Evolutionary conservation across 1,140 invertebrate species (phyloP).

Genomic region (Cyclargus thomasi): DNA sequence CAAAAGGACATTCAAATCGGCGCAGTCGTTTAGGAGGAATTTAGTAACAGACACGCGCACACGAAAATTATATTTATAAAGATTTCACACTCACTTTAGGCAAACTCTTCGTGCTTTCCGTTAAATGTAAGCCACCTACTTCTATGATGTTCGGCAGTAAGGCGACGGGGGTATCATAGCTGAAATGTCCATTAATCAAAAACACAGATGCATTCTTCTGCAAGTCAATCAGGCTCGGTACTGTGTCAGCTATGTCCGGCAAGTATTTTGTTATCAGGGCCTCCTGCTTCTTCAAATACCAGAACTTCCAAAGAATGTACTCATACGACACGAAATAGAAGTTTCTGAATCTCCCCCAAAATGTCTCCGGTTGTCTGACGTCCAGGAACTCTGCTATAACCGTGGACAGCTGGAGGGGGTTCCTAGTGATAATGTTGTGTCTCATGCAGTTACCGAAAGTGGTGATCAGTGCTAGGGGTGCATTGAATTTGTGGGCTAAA

Average conservation of each 20-base stretch:
- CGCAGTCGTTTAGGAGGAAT: too few relatives aligned
- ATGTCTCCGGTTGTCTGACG: constrained; percentile 42
- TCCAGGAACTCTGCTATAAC: constrained; percentile 61
- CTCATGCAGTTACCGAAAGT: constrained; percentile 73
- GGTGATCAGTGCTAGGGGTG: constrained; percentile 68
- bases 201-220: constrained; percentile 68
- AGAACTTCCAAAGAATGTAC: constrained; percentile 45
- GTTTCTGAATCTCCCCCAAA: constrained; percentile 51
- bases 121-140: constrained; percentile 76
- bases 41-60: not conserved
- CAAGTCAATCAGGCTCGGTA: constrained; percentile 66
- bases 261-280: constrained; percentile 46
- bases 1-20: too few relatives aligned
- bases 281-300: constrained; percentile 50
- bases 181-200: constrained; percentile 68
- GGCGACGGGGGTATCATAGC: constrained; percentile 53
- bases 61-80: too few relatives aligned
- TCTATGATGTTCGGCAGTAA: constrained; percentile 73
- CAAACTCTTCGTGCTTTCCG: constrained; percentile 38
- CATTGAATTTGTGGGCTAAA: constrained; percentile 71
- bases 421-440: constrained; percentile 70
- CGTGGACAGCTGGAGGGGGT: constrained; percentile 69
- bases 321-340: constrained; percentile 46
- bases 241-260: constrained; percentile 39
- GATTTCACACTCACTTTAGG: constrained; percentile 38